Evolutionary conservation across 2,113 vertebrate species (phyloP), one percentile per base, ranked within the genome.

Genomic region (Tinamus guttatus): DNA sequence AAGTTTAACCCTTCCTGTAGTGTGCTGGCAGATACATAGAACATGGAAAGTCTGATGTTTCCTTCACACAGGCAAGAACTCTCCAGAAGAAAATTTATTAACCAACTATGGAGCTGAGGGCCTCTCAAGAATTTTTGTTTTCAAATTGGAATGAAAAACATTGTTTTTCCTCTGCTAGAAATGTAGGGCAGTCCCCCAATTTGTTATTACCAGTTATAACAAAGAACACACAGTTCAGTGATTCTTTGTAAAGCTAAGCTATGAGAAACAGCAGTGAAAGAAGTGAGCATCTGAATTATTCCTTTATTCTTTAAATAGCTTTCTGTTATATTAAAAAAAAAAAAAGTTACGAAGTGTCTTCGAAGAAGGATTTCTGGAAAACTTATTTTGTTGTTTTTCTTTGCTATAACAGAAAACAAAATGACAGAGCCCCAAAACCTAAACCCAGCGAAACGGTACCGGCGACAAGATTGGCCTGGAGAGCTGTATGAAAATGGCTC

Each of bases 401-500:
- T 41, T 96, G 10, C 82, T 95, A 81, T 95, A 81, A 82, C 62
- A 98, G 45, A 63, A 94, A 96, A 88, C 3, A 94, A 98, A 84
- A 97, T 94, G 22, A 99, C 99, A 16, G 63, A 88, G 24, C 96
- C 99, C 2, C 64, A 98, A 58, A 99, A 99, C 64, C 90, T 99
- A 93, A 93, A 99, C 95, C 98, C 99, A 13, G 74, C 95, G 25
- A 97, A 97, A 5, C 97, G 99, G 1, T 99, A 98, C 7, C 98
- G 99, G 12, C 97, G 99, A 24, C 99, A 99, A 91, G 99, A 99
- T 93, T 99, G 99, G 99, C 96, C 97, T 4, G 99, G 99, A 27
- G 99, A 99, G 79, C 98, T 99, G 11, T 99, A 98, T 93, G 99
- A 99, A 97, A 99, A 99, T 63, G 99, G 99, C 8, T 99, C 99